These are phyloP conservation scores for Bombus breviceps DNA, from an alignment of 1,140 invertebrate species.

Conservation along the genomic window DNA sequence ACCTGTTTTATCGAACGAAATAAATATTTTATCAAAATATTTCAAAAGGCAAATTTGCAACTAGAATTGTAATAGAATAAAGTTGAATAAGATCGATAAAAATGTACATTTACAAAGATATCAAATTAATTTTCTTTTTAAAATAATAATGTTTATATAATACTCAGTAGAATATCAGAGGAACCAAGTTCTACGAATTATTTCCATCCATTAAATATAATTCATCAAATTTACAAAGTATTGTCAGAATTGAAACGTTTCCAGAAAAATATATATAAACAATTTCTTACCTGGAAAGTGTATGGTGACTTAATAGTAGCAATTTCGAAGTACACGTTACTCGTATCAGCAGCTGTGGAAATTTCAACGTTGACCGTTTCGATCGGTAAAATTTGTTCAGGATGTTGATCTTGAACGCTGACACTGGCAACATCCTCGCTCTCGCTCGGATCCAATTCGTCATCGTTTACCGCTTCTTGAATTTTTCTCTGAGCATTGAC, in stretches of 20 bases:
- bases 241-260: too few species aligned
- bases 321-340: conserved; percentile 93
- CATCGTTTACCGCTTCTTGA: conserved; percentile 75
- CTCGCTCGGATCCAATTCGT: conserved; percentile 87
- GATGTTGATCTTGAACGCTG: conserved; percentile 71
- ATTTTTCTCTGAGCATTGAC: conserved; percentile 69
- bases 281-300: conserved; percentile 89
- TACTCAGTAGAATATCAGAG: too few species aligned
- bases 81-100: too few species aligned
- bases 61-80: too few species aligned
- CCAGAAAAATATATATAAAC: not conserved
- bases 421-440: conserved; percentile 76
- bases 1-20: conserved; percentile 84
- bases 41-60: not conserved
- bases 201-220: too few species aligned
- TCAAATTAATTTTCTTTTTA: too few species aligned
- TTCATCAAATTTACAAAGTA: too few species aligned
- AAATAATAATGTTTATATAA: too few species aligned
- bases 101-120: too few species aligned
- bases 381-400: conserved; percentile 82
- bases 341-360: conserved; percentile 91
- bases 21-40: not conserved
- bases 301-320: conserved; percentile 95
- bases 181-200: too few species aligned
- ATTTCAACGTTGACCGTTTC: conserved; percentile 94